Percentiles rank a stretch among this genome's conserved stretches.
phyloP scores from a whole-genome alignment of 2,888 invertebrate species.

The Pimpla rufipes region DNA sequence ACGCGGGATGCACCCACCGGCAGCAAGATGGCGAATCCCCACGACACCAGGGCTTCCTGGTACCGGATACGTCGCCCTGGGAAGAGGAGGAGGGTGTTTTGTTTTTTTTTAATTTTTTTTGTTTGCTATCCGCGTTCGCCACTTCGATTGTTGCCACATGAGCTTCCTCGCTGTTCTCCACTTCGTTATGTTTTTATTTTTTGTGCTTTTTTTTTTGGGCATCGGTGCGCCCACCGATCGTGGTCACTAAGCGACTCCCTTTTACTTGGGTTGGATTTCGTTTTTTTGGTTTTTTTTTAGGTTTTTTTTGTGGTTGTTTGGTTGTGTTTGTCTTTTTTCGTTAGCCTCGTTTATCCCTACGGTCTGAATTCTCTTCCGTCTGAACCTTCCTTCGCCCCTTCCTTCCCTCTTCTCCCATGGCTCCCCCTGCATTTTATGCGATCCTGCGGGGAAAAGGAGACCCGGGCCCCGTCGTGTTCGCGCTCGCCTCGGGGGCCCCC shows the following conservation, averaged over 20 bases:
- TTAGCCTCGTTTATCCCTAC: too few species aligned
- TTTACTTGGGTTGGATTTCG: too few species aligned
- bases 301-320: too few species aligned
- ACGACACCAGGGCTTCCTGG: constrained; percentile 51
- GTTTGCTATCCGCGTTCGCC: too few species aligned
- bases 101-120: constrained; percentile 47
- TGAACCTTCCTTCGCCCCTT: too few species aligned
- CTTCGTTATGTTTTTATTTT: constrained; percentile 16
- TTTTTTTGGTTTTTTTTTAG: too few species aligned
- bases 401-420: constrained; percentile 54
- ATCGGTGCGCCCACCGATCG: neutral
- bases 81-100: constrained; percentile 12
- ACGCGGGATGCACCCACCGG: constrained; percentile 74
- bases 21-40: constrained; percentile 81
- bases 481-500: constrained; percentile 31
- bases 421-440: constrained; percentile 42
- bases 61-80: constrained; percentile 32
- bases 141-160: constrained; percentile 33
- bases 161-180: constrained; percentile 12
- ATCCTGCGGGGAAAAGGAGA: neutral
- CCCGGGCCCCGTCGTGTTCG: constrained; percentile 36
- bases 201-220: neutral
- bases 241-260: too few species aligned
- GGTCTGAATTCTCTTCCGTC: too few species aligned
- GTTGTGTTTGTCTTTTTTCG: too few species aligned